Evolutionary conservation across 2,888 invertebrate species (phyloP), one percentile per base, ranked within the genome.

Genomic region (Amphipoea oculea): DNA sequence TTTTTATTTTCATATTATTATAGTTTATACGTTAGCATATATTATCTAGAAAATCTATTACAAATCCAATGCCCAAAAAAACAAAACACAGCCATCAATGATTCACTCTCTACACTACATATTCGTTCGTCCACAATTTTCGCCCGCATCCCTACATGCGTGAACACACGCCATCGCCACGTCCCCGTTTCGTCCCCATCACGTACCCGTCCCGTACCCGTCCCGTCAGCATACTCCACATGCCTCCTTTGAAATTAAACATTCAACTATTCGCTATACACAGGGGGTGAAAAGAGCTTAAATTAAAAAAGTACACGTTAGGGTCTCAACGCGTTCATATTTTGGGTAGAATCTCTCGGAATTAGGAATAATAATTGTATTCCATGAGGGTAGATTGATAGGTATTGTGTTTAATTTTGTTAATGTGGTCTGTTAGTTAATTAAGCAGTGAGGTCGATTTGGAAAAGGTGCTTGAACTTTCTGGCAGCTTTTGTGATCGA

Each of bases 201-300:
- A 71, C 76, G 78, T 78, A 29, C 82, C 54, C 76, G 14, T 78
- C 20, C 76, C 76, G 78, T 78, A 29, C 82, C 54, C 76, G 14
- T 78, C 20, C 76, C 72, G 67, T 62, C 75, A 74, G 76, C 83
- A 91, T 89, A 85, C 81, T 87, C 86, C 73, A 86, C 87, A 81
- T 89, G 84, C 88, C 85, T 80, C 83, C 90, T 92, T 90, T 91
- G 90, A 91, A 88, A 91, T 91, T 90, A 90, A 87, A 78, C 89
- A 83, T 86, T 82, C 83, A 92, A 91, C 91, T 91, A 91, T 92
- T 89, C 81, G 73, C n/a, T 76, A 63, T 77, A 60, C 76, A 70
- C 77, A 76, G 69, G 79, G 79, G 85, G 79, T n/a, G 71, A 63
- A 63, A 66, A 40, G 57, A 78, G 83, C 81, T 78, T 86, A 91